Conservation (phyloP, 2,797 vertebrate genomes). For the Sebastes matsubarae region DNA sequence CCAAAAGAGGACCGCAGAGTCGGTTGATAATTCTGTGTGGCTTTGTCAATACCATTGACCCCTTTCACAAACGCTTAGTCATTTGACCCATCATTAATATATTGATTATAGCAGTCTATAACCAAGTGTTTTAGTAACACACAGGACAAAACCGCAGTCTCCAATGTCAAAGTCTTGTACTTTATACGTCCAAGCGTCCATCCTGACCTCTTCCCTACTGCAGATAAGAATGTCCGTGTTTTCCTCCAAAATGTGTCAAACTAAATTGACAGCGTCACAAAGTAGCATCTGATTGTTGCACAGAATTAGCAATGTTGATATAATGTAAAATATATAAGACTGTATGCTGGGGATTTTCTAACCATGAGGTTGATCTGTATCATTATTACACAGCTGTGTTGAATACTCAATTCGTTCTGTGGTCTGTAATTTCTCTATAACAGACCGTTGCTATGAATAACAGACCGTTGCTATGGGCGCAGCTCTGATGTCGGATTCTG, state of each 20-base stretch:
- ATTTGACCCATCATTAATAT: not conserved
- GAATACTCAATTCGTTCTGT: too few species aligned
- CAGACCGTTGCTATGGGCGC: too few species aligned
- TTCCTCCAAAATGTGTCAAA: not conserved
- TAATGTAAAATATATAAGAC: not conserved
- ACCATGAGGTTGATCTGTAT: not conserved
- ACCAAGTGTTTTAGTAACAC: not conserved
- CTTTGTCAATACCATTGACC: not conserved
- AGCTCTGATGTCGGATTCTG: too few species aligned
- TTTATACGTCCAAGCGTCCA: not conserved
- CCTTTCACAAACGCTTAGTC: not conserved
- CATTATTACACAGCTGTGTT: not conserved
- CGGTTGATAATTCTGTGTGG: not conserved
- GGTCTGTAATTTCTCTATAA: too few species aligned
- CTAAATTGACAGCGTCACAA: not conserved
- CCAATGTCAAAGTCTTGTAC: not conserved
- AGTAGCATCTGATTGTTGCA: not conserved
- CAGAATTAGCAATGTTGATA: not conserved
- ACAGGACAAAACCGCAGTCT: too few species aligned
- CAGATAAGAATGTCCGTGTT: too few species aligned
- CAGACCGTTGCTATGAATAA: too few species aligned
- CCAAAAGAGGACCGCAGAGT: too few species aligned
- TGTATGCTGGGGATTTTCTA: not conserved
- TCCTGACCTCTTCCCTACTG: not conserved
- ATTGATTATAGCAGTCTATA: not conserved